These are phyloP conservation scores for Pristionchus arcanus DNA, from an alignment of 2,888 invertebrate species.

Conservation along the genomic window DNA sequence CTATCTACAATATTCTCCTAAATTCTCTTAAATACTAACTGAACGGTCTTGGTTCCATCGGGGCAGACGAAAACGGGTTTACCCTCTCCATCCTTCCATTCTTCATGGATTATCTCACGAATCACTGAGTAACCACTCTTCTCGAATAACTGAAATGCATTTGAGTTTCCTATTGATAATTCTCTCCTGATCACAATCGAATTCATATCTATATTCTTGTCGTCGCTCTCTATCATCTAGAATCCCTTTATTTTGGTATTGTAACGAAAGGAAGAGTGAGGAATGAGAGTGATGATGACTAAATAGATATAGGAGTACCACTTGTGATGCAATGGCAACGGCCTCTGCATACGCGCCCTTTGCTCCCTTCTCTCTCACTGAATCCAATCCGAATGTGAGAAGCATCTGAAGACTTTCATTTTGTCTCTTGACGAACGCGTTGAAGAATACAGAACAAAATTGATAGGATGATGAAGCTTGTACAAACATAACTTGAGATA, in stretches of 20 bases:
- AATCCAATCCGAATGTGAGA: neutral
- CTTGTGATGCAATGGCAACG: conserved; percentile 1
- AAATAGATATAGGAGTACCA: neutral
- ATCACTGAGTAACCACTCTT: neutral
- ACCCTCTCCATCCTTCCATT: conserved; percentile 10
- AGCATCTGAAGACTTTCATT: neutral
- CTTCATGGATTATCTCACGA: conserved; percentile 27
- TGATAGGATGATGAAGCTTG: too few species aligned
- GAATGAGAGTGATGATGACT: neutral
- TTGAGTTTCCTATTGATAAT: too few species aligned
- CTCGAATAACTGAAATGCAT: neutral
- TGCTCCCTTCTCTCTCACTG: neutral
- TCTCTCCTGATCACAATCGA: too few species aligned
- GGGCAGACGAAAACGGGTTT: conserved; percentile 31
- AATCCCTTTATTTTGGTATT: too few species aligned
- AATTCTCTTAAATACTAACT: conserved; percentile 12
- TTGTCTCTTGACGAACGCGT: too few species aligned
- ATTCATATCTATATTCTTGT: too few species aligned
- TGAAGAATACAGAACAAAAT: too few species aligned
- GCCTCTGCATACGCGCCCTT: conserved; percentile 2
- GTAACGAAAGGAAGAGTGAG: neutral
- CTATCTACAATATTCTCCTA: neutral
- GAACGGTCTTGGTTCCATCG: conserved; percentile 31
- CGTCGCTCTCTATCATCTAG: too few species aligned
- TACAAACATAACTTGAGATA: too few species aligned